Percentiles rank a stretch among this genome's conserved stretches.
phyloP scores from a whole-genome alignment of 1,140 invertebrate species.

The Pachyrhynchus sulphureomaculatus region DNA sequence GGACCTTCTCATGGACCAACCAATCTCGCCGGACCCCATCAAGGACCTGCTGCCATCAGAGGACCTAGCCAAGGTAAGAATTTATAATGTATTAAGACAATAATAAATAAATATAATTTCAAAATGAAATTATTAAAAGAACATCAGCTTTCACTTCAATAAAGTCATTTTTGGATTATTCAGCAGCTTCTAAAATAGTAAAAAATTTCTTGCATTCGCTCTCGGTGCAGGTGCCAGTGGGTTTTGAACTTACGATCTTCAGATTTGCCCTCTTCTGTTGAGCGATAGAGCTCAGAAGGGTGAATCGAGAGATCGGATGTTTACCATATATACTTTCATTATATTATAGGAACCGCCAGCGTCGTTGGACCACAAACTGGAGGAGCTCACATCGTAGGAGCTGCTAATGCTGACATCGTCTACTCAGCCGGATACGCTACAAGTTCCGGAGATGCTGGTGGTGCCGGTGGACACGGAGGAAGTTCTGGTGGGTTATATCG shows the following conservation, averaged over 20 bases:
- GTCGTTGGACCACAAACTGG: slow-evolving; percentile 29
- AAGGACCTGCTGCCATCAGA: slow-evolving; percentile 25
- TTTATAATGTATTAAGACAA: too few relatives aligned
- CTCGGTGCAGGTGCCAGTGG: too few relatives aligned
- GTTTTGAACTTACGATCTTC: too few relatives aligned
- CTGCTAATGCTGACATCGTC: slow-evolving; percentile 25
- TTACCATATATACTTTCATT: not conserved
- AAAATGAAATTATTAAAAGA: too few relatives aligned
- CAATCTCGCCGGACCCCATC: slow-evolving; percentile 29
- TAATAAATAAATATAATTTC: too few relatives aligned
- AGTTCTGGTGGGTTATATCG: not conserved
- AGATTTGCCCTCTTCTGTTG: too few relatives aligned
- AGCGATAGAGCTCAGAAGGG: too few relatives aligned
- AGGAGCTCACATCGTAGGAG: slow-evolving; percentile 29
- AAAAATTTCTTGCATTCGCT: too few relatives aligned
- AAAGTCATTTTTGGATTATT: too few relatives aligned
- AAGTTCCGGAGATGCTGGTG: slow-evolving; percentile 16
- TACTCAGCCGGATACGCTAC: slow-evolving; percentile 23
- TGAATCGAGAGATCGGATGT: too few relatives aligned
- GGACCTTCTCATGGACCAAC: slow-evolving; percentile 26
- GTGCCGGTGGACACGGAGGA: slow-evolving; percentile 13
- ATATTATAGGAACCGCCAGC: slow-evolving; percentile 23
- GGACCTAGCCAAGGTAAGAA: slow-evolving; percentile 28
- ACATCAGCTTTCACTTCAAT: too few relatives aligned
- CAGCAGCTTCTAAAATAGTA: too few relatives aligned